Evolutionary conservation across 2,797 vertebrate species (phyloP).

Genomic region (Mionectes olivaceus): DNA sequence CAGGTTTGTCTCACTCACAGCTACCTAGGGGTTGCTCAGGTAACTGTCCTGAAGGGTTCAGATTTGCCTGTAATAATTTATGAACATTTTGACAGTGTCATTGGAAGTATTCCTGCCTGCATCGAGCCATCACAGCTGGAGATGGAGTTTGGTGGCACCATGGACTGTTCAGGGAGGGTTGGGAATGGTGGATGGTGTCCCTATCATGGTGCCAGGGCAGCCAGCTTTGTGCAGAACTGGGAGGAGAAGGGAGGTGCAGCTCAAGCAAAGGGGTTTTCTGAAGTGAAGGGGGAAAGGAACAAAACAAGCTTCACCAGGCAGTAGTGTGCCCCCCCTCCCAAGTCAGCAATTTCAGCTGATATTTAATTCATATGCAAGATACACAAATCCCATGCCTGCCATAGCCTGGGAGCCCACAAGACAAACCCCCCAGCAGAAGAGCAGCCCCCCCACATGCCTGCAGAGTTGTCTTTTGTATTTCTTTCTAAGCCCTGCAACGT

Average conservation of each 20-base stretch:
- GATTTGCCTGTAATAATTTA: not conserved
- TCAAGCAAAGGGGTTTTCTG: not conserved
- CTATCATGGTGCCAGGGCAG: accelerated
- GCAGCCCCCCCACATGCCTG: not conserved
- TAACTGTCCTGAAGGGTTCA: not conserved
- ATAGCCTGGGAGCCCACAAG: not conserved
- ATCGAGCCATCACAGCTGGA: accelerated
- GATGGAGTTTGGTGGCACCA: accelerated
- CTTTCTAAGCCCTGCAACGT: not conserved
- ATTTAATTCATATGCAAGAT: not conserved
- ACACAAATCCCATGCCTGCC: not conserved
- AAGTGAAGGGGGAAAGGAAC: not conserved
- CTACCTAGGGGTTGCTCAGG: not conserved
- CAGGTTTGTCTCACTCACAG: not conserved
- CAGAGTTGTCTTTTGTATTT: not conserved
- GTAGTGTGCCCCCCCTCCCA: not conserved
- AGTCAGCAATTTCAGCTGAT: not conserved
- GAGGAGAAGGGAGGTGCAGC: not conserved
- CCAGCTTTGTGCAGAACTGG: not conserved
- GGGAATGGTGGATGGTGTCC: not conserved
- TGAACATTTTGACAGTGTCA: not conserved
- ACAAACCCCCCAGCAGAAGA: not conserved
- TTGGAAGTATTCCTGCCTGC: not conserved
- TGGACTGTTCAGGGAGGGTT: not conserved
- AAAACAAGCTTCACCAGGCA: not conserved